These are phyloP conservation scores for Momotus momota DNA, from an alignment of 2,797 vertebrate genomes.

Conservation along the genomic window DNA sequence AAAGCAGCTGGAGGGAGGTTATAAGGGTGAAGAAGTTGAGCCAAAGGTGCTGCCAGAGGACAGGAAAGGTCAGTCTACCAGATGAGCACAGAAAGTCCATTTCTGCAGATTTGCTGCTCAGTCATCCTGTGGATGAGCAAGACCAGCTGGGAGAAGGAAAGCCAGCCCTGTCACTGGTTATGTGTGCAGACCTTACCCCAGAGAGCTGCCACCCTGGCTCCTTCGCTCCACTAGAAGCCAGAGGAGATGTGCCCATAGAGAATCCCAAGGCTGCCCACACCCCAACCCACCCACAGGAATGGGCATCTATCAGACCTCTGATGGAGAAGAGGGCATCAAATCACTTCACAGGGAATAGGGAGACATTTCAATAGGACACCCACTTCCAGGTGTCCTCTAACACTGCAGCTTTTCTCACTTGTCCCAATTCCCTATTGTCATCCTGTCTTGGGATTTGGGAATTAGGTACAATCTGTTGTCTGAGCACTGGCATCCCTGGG, in stretches of 20 bases:
- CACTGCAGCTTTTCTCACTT: neutral
- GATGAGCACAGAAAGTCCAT: neutral
- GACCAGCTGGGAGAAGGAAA: neutral
- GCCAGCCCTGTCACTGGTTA: neutral
- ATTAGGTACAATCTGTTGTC: neutral
- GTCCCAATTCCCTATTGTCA: neutral
- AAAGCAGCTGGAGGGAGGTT: neutral
- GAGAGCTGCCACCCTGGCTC: accelerated
- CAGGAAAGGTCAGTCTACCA: accelerated
- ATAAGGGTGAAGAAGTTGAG: neutral
- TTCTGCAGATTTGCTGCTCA: neutral
- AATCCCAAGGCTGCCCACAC: neutral
- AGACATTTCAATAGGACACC: neutral
- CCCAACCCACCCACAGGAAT: neutral
- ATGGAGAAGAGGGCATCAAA: neutral
- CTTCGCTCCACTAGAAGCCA: neutral
- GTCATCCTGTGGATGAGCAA: neutral
- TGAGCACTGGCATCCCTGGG: neutral
- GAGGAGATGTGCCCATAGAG: neutral
- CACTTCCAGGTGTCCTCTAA: accelerated
- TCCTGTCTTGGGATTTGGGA: neutral
- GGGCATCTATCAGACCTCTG: accelerated
- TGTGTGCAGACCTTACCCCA: neutral
- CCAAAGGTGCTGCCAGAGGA: neutral
- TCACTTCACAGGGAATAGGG: neutral